Evolutionary conservation across 2,113 vertebrate genomes (phyloP), one percentile per base, ranked within the genome.

Genomic region (Boulengeromyrus knoepffleri): DNA sequence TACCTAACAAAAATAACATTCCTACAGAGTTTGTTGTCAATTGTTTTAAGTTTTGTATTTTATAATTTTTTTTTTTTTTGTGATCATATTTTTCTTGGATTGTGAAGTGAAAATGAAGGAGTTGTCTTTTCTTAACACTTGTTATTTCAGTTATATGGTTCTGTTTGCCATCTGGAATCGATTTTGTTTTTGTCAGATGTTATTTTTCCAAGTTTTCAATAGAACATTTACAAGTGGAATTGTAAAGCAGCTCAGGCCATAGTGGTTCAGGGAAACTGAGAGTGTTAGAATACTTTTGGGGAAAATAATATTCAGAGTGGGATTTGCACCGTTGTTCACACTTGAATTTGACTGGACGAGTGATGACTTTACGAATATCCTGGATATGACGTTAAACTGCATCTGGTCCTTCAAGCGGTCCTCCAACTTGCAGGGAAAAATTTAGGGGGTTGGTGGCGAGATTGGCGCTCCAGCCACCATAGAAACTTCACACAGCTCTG

Each of bases 121-220:
- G 89, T 77, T 47, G 2, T 5, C 47, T 58, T 12, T 13, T 15
- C 24, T 39, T 5, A 85, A 77, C 0, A 88, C 70, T 92, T 89
- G 5, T 89, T 31, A 3, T 91, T 92, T 5, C 85, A 90, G 90
- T 45, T n/a, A 42, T 89, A 36, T 80, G 74, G 36, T 62, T 86
- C 88, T 24, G n/a, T 74, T 31, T 24, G 86, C 13, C 90, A 89
- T 74, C 89, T 92, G 85, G 85, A 87, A 88, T 89, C 70, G 50
- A 7, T 92, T 91, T 46, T 39, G 70, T 19, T 88, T 91, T 91
- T 91, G 74, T 74, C 89, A 90, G 36, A 36, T 80, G 89, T 19
- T 27, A n/a, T 91, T 89, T 62, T 27, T 66, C 91, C 50, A 46
- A 24, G 47, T 87, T 89, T 83, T 87, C 85, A 47, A 49, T 83